A percentile compares a stretch with the other conserved stretches of the same genome.
These are phyloP conservation scores for Bungarus multicinctus DNA, from an alignment of 2,113 vertebrate genomes.

Conservation along the genomic window DNA sequence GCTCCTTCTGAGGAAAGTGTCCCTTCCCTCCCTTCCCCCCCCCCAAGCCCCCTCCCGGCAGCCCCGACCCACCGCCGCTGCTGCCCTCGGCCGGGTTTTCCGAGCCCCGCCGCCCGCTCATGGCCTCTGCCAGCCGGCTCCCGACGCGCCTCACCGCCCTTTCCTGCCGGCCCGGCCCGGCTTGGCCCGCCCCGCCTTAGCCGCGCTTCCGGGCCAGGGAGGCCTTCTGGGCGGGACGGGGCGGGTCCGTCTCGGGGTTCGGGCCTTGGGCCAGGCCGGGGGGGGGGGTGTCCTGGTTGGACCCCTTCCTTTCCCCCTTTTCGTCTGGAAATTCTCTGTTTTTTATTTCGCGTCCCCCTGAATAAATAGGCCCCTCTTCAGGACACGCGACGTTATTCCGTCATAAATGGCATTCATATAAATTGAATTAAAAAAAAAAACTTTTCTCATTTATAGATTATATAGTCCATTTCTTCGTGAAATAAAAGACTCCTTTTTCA, in stretches of 20 bases:
- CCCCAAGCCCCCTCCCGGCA: neutral
- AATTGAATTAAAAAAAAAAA: no score
- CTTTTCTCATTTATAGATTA: neutral
- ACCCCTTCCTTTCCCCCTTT: neutral
- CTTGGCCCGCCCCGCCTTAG: neutral
- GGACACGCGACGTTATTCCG: neutral
- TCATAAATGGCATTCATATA: neutral
- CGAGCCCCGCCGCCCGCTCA: neutral
- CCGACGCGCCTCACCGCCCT: neutral
- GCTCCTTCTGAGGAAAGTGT: neutral
- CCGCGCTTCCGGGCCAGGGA: neutral
- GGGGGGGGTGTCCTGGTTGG: neutral
- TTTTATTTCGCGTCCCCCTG: neutral
- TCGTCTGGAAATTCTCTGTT: neutral
- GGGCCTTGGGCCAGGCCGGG: neutral
- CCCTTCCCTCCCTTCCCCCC: no score
- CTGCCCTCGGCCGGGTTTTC: neutral
- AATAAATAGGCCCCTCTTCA: neutral
- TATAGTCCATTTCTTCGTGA: neutral
- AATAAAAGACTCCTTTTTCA: neutral
- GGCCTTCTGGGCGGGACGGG: neutral
- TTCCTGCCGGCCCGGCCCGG: neutral
- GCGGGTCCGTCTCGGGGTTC: neutral
- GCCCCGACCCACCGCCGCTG: neutral
- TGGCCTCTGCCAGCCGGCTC: neutral